Evolutionary conservation across 2,113 vertebrate genomes (phyloP).

Genomic region (Oreotragus oreotragus): DNA sequence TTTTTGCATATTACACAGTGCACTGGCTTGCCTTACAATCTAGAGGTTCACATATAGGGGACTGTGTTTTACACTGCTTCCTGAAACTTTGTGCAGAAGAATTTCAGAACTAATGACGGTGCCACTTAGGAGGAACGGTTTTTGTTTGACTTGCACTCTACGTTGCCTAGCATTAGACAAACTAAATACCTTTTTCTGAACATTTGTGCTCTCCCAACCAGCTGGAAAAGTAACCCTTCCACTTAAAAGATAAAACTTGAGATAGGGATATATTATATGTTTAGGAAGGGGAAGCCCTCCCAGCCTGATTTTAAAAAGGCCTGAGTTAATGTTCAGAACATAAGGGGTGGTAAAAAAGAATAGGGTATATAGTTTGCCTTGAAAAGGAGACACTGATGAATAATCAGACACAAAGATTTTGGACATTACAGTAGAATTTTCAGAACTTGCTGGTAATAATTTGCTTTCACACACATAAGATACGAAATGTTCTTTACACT

Average conservation of each 20-base stretch:
- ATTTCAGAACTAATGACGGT: background rate
- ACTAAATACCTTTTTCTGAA: slow-evolving; percentile 59
- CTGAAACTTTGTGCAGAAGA: slow-evolving; percentile 45
- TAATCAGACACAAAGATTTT: slow-evolving; percentile 50
- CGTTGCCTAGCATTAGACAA: slow-evolving; percentile 22
- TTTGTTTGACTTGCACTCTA: background rate
- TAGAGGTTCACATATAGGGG: slow-evolving; percentile 4
- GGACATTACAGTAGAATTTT: slow-evolving; percentile 41
- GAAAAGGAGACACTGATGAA: slow-evolving; percentile 28
- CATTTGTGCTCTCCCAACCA: slow-evolving; percentile 47
- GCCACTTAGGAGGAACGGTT: background rate
- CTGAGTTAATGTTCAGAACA: background rate
- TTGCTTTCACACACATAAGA: slow-evolving; percentile 49
- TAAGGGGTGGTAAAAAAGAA: background rate
- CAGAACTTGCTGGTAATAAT: slow-evolving; percentile 69
- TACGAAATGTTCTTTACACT: slow-evolving; percentile 58
- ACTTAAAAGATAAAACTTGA: background rate
- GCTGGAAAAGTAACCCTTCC: slow-evolving; percentile 42
- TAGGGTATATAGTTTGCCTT: background rate
- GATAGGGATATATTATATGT: background rate
- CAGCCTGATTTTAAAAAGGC: slow-evolving; percentile 41
- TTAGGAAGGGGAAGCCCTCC: background rate
- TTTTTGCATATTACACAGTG: background rate
- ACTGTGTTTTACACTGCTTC: slow-evolving; percentile 26
- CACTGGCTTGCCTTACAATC: background rate